Conservation (phyloP, 2,888 invertebrate species). For the Troglohyphantes excavatus region DNA sequence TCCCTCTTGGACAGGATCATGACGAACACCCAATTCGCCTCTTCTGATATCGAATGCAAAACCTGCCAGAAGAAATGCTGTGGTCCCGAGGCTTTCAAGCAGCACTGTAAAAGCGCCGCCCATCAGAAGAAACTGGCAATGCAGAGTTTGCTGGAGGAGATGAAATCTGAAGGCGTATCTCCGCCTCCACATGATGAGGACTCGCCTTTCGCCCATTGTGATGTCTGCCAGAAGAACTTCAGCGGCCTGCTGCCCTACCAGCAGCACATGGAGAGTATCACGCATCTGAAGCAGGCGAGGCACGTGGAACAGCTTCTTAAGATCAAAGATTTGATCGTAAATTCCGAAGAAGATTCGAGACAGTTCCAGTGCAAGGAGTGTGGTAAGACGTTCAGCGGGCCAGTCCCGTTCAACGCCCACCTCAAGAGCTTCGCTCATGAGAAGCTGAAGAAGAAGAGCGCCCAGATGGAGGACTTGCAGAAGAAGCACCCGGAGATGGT, state of each 20-base stretch:
- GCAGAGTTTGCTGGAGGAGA: background rate
- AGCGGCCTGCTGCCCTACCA: conserved; percentile 14
- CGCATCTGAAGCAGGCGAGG: conserved; percentile 14
- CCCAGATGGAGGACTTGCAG: background rate
- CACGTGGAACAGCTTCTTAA: background rate
- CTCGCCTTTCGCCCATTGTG: background rate
- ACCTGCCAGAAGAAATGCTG: conserved; percentile 4
- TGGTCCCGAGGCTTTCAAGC: conserved; percentile 32
- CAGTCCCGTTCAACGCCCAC: conserved; percentile 33
- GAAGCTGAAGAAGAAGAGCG: conserved; percentile 10
- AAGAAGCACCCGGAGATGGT: conserved; percentile 27
- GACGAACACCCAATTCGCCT: background rate
- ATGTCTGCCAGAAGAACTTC: conserved; percentile 32
- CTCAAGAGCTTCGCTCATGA: conserved; percentile 27
- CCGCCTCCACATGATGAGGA: background rate
- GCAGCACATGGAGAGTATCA: conserved; percentile 24
- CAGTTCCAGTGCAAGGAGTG: conserved; percentile 34
- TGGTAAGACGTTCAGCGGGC: conserved; percentile 30
- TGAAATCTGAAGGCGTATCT: background rate
- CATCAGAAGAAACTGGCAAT: conserved; percentile 21
- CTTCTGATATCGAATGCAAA: background rate
- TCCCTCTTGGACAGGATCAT: background rate
- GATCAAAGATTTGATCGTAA: conserved; percentile 21
- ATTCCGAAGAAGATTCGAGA: background rate
- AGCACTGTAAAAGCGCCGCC: conserved; percentile 7